Conservation (phyloP, 1,140 invertebrate species). For the Oppia nitens region DNA sequence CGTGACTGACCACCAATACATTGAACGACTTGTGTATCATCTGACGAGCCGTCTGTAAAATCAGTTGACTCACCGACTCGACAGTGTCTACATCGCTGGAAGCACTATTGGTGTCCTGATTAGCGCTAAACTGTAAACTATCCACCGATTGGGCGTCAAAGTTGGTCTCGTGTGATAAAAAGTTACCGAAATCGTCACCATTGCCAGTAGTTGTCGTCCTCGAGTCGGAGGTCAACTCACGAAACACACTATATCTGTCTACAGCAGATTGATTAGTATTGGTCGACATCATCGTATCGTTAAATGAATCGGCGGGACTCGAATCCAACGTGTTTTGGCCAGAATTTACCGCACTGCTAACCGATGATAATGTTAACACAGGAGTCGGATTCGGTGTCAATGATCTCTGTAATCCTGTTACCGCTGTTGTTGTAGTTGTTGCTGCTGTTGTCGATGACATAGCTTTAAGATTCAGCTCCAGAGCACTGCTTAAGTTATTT, state of each 20-base stretch:
- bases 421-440: neutral
- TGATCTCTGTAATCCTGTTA: neutral
- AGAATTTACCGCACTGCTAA: neutral
- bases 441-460: too few species aligned
- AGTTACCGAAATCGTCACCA: slow-evolving; percentile 21
- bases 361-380: neutral
- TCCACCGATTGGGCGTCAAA: neutral
- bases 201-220: neutral
- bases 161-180: slow-evolving; percentile 9
- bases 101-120: too few species aligned
- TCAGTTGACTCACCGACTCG: neutral
- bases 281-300: slow-evolving; percentile 32
- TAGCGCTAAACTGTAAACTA: neutral
- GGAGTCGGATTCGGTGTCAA: neutral
- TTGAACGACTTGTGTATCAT: slow-evolving; percentile 12
- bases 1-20: slow-evolving; percentile 6
- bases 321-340: neutral
- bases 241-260: slow-evolving; percentile 32
- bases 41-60: neutral
- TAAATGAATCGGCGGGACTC: neutral
- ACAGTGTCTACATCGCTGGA: neutral
- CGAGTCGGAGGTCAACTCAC: slow-evolving; percentile 19
- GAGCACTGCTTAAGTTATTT: neutral
- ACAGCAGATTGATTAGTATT: slow-evolving; percentile 27
- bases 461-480: too few species aligned